Percentiles rank a stretch among this genome's conserved stretches.
These are phyloP conservation scores for Thaumetopoea pityocampa DNA, from an alignment of 1,140 invertebrate genomes.

Conservation along the genomic window DNA sequence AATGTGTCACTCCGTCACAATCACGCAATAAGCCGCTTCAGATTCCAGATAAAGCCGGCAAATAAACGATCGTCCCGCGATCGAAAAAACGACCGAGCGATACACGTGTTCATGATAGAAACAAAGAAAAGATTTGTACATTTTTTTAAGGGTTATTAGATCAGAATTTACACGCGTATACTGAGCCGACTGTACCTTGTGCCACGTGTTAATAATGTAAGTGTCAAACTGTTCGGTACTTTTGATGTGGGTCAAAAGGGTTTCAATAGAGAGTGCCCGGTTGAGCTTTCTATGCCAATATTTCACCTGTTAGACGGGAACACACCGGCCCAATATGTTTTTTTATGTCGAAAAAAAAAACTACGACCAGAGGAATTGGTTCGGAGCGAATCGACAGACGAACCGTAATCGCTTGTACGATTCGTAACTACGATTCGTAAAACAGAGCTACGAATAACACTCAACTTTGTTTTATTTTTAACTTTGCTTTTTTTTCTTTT, in stretches of 20 bases:
- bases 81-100: conserved; percentile 4
- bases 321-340: conserved; percentile 27
- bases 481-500: too few species aligned
- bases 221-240: conserved; percentile 33
- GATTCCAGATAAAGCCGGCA: conserved; percentile 4
- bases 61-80: conserved; percentile 4
- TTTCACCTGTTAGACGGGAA: conserved; percentile 23
- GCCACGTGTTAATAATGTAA: conserved; percentile 41
- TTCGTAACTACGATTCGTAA: conserved; percentile 2
- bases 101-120: conserved; percentile 9
- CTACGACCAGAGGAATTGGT: conserved; percentile 15
- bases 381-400: too few species aligned
- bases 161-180: conserved; percentile 12
- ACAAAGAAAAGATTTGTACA: conserved; percentile 13
- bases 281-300: conserved; percentile 22
- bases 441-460: too few species aligned
- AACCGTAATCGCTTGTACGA: conserved; percentile 9
- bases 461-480: too few species aligned
- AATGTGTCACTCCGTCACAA: conserved; percentile 8
- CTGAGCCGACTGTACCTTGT: conserved; percentile 12
- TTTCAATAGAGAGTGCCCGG: conserved; percentile 28
- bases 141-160: conserved; percentile 29
- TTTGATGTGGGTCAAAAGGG: conserved; percentile 42
- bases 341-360: conserved; percentile 23
- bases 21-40: conserved; percentile 4